Percentiles rank a stretch among this genome's conserved stretches.
Conservation (phyloP, 2,113 vertebrate genomes). For the Pseudorectes ferrugineus region DNA sequence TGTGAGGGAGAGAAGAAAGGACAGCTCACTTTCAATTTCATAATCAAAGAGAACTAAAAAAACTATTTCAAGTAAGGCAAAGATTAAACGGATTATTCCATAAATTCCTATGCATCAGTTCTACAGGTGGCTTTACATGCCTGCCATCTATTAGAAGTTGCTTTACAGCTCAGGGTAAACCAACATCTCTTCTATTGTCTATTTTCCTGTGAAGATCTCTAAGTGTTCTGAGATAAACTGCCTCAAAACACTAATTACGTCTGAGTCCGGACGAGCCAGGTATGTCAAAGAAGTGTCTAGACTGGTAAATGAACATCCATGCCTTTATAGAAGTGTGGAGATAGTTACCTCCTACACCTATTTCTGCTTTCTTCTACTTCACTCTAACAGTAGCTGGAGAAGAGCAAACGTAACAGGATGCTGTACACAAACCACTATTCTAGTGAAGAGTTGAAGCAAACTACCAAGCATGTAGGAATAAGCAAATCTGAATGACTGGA, state of each 20-base stretch:
- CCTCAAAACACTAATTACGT: neutral
- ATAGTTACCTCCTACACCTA: neutral
- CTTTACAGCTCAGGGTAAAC: neutral
- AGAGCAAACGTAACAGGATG: neutral
- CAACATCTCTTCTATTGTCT: neutral
- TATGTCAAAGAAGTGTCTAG: neutral
- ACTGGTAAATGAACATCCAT: neutral
- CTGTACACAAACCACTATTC: neutral
- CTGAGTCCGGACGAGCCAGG: neutral
- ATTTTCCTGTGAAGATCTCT: neutral
- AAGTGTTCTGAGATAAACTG: neutral
- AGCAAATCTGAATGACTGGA: neutral
- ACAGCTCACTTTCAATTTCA: neutral
- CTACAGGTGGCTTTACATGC: neutral
- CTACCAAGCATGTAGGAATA: neutral
- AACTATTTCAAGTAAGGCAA: neutral
- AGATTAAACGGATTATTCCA: neutral
- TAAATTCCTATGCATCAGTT: neutral
- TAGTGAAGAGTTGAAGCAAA: neutral
- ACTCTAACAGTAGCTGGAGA: neutral
- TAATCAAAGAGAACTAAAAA: neutral
- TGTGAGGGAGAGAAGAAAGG: neutral
- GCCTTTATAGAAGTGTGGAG: neutral
- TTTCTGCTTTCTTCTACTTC: neutral
- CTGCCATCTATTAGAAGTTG: neutral